These are phyloP conservation scores for Crotalus horridus DNA, from an alignment of 2,113 vertebrate genomes.

Conservation along the genomic window DNA sequence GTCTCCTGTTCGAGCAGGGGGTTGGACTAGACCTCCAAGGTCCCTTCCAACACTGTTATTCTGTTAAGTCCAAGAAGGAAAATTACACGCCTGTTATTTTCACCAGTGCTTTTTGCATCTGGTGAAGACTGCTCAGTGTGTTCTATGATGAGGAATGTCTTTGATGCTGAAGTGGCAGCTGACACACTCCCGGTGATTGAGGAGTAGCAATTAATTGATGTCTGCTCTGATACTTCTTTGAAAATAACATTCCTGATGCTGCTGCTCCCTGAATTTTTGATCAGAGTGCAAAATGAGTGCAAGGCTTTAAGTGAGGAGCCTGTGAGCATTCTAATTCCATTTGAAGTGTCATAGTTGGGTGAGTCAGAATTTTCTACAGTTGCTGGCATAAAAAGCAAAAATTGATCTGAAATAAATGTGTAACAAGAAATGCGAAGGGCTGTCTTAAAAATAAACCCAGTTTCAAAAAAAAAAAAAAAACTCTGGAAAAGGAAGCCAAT, in stretches of 20 bases:
- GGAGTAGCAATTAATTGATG: background rate
- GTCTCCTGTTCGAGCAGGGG: background rate
- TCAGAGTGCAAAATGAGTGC: background rate
- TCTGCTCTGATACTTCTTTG: background rate
- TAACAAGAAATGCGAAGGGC: background rate
- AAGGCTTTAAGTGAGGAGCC: background rate
- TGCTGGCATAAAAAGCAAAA: background rate
- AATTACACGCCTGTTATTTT: background rate
- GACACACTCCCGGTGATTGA: background rate
- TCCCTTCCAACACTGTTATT: background rate
- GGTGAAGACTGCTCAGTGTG: background rate
- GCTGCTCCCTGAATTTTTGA: background rate
- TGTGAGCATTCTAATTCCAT: background rate
- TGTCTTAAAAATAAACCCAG: background rate
- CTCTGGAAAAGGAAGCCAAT: background rate
- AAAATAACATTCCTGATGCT: background rate
- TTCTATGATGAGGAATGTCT: background rate
- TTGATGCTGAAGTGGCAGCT: background rate
- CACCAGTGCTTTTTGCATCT: background rate
- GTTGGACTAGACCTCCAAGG: background rate
- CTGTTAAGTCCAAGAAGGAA: background rate
- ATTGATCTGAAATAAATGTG: background rate
- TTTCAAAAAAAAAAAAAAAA: background rate
- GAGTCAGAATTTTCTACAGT: background rate
- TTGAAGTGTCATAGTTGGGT: background rate